phyloP scores from a whole-genome alignment of 2,888 invertebrate genomes.

The Imbricaverruca yamaguchii region DNA sequence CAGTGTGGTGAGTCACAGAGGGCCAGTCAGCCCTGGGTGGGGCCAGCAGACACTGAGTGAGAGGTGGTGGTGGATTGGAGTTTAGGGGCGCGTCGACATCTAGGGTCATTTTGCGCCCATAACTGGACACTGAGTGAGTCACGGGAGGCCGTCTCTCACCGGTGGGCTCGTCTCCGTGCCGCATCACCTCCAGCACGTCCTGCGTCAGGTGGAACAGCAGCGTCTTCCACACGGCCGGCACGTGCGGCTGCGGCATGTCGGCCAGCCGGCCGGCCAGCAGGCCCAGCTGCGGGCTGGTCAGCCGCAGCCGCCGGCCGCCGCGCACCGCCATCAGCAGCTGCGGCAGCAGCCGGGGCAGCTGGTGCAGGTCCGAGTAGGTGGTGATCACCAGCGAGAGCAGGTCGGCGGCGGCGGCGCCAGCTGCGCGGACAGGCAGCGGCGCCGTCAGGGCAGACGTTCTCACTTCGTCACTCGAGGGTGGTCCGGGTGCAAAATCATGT shows the following conservation, averaged over 20 bases:
- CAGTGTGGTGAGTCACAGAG: no score
- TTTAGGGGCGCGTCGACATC: no score
- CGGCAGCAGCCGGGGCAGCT: constrained; percentile 15
- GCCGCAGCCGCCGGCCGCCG: neutral
- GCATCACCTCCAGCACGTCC: neutral
- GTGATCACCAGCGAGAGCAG: neutral
- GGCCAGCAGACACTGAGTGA: no score
- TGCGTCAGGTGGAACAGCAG: constrained; percentile 9
- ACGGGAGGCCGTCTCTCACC: neutral
- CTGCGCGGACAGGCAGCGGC: no score
- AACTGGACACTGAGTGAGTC: no score
- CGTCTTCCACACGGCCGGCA: neutral
- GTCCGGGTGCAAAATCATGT: no score
- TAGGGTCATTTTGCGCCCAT: no score
- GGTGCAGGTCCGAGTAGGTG: constrained; percentile 7
- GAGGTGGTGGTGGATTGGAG: no score
- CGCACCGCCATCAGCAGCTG: constrained; percentile 6
- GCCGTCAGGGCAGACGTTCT: no score
- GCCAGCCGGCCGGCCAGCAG: neutral
- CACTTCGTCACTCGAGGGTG: no score
- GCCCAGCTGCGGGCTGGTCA: neutral
- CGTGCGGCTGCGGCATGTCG: constrained; percentile 1
- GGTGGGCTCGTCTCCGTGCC: neutral
- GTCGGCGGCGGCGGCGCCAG: neutral
- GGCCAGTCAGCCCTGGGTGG: no score